These are phyloP conservation scores for Murina feae DNA, from an alignment of 2,113 vertebrate genomes.

Conservation along the genomic window DNA sequence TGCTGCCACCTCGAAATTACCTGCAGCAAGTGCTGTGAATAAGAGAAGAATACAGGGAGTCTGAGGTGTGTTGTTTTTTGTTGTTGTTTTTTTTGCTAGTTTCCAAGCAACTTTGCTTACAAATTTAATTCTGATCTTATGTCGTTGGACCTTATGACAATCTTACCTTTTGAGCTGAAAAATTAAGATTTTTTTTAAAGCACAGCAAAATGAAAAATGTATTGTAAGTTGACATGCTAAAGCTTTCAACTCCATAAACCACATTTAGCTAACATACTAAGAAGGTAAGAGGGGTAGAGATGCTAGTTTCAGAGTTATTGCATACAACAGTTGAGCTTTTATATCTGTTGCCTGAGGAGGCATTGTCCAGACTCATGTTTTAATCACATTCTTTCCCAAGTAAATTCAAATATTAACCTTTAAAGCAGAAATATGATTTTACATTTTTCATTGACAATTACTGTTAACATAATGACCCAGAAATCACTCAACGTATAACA, in stretches of 20 bases:
- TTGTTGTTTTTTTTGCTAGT: slow-evolving; percentile 66
- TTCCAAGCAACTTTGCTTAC: slow-evolving; percentile 72
- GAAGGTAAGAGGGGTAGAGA: background rate
- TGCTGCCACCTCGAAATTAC: slow-evolving; percentile 77
- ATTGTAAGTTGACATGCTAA: slow-evolving; percentile 51
- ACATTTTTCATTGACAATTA: slow-evolving; percentile 46
- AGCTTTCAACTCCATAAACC: slow-evolving; percentile 39
- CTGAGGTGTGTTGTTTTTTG: slow-evolving; percentile 51
- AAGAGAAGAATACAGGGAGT: slow-evolving; percentile 70
- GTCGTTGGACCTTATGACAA: slow-evolving; percentile 68
- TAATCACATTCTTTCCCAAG: slow-evolving; percentile 24
- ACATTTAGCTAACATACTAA: slow-evolving; percentile 29
- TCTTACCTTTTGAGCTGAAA: slow-evolving; percentile 64
- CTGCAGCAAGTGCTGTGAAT: slow-evolving; percentile 65
- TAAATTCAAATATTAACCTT: slow-evolving; percentile 7
- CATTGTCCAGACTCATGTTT: background rate
- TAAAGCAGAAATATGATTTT: background rate
- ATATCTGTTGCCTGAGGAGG: background rate
- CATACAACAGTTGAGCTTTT: background rate
- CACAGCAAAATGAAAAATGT: slow-evolving; percentile 60
- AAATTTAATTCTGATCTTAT: slow-evolving; percentile 75
- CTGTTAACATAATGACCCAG: slow-evolving; percentile 28
- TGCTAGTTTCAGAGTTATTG: background rate
- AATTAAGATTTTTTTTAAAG: slow-evolving; percentile 68
- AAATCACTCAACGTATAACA: background rate